Conservation (phyloP, 2,888 invertebrate species). For the Chalcosyrphus nemorum region DNA sequence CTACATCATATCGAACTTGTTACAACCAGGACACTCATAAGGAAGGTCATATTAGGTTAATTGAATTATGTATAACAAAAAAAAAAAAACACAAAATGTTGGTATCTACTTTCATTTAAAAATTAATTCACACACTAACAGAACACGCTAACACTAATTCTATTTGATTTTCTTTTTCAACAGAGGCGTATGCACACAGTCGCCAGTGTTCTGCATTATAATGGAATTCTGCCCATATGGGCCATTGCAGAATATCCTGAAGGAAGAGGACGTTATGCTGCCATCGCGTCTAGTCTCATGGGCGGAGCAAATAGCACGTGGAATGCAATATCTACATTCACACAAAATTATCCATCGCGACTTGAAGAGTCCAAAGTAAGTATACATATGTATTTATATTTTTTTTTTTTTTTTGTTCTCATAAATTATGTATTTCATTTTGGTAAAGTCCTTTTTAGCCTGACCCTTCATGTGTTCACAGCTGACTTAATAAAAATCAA, state of each 20-base stretch:
- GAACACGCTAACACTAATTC: neutral
- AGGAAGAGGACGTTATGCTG: slow-evolving; percentile 91
- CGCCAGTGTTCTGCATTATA: slow-evolving; percentile 96
- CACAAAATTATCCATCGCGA: slow-evolving; percentile 99
- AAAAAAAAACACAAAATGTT: neutral
- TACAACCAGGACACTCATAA: neutral
- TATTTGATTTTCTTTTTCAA: slow-evolving; percentile 72
- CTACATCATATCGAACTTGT: neutral
- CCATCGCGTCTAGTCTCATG: slow-evolving; percentile 94
- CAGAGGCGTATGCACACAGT: slow-evolving; percentile 96
- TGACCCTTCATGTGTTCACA: neutral
- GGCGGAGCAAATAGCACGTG: slow-evolving; percentile 97
- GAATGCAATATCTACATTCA: slow-evolving; percentile 97
- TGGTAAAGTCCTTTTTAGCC: neutral
- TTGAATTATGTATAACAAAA: neutral
- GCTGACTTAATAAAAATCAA: slow-evolving; percentile 7
- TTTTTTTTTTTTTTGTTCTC: neutral
- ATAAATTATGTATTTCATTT: slow-evolving; percentile 11
- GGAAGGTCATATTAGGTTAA: neutral
- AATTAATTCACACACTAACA: neutral
- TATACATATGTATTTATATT: too few relatives aligned
- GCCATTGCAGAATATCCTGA: slow-evolving; percentile 94
- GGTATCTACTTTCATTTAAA: neutral
- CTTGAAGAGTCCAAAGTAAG: slow-evolving; percentile 99
- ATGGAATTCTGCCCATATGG: slow-evolving; percentile 99